Evolutionary conservation across 1,140 invertebrate species (phyloP), one percentile per base, ranked within the genome.

Genomic region (Aradophagus sp.): DNA sequence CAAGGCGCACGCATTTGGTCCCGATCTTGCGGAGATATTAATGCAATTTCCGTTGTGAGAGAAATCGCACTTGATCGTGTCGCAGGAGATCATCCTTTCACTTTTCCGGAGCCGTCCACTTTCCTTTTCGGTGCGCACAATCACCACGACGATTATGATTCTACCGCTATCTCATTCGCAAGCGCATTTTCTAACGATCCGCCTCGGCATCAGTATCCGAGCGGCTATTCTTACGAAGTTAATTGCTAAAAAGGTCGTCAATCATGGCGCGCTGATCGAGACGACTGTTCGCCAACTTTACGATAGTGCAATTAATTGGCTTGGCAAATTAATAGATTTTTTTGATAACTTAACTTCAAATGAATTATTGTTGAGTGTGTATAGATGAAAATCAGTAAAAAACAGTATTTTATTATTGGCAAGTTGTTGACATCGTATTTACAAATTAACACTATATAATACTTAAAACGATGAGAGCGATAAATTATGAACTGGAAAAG

Each of bases 61-160:
- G 69, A 73, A 73, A 73, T 73, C 69, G 69, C 56, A 55, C 55
- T 66, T 35, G 55, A 73, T 66, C 69, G 39, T 61, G 69, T 62
- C 48, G 41, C 48, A 27, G 20, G 11, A 65, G 59, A 65, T 71
- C 53, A 71, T 71, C 68, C 68, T 71, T 71, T 71, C 68, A 71
- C 68, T 71, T 71, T 71, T 38, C 48, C n/a, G 50, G 61, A 48
- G 0, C 35, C 35, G 35, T 27, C 23, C 58, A 72, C 68, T 65
- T 72, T 72, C 68, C 68, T 61, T 62, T 66, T 61, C 61, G 31
- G 47, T 38, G 8, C 26, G 26, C 14, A 45, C 42, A 55, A 65
- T 63, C 61, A 32, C 45, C 38, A 5, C 29, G 12, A 6, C 6
- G 55, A 42, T 56, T 65, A 58, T 27, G 5, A 56, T 61, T 66